Evolutionary conservation across 2,113 vertebrate genomes (phyloP).

Genomic region (Lophura nycthemera): DNA sequence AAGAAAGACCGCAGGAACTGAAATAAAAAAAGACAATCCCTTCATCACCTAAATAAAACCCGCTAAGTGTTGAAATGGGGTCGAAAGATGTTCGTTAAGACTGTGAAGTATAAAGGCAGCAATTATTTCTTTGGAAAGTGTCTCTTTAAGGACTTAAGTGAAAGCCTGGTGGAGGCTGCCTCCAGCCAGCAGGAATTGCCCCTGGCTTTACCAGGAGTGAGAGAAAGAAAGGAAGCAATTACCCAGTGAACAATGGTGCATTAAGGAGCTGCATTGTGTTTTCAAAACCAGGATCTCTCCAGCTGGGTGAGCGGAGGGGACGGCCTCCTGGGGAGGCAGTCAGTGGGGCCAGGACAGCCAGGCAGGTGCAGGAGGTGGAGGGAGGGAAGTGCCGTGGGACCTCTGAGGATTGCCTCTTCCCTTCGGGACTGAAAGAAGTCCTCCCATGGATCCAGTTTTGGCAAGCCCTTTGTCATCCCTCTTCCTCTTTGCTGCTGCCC

Average conservation of each 20-base stretch:
- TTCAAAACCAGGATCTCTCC: conserved; percentile 58
- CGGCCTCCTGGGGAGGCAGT: not conserved
- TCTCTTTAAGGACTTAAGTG: conserved; percentile 72
- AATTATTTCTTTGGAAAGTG: conserved; percentile 77
- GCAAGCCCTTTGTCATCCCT: not conserved
- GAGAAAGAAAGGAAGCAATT: conserved; percentile 77
- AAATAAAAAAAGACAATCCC: conserved; percentile 68
- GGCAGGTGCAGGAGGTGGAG: not conserved
- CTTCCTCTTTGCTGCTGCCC: not conserved
- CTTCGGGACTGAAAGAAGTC: not conserved
- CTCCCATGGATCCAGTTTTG: not conserved
- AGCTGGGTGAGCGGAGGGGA: conserved; percentile 28
- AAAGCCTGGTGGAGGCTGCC: conserved; percentile 70
- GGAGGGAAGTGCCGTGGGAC: not conserved
- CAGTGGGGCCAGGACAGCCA: not conserved
- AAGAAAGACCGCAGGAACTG: conserved; percentile 48
- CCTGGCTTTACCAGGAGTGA: conserved; percentile 66
- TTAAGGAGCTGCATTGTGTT: conserved; percentile 66
- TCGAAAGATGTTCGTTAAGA: conserved; percentile 67
- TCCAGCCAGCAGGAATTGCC: conserved; percentile 74
- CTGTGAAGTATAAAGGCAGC: conserved; percentile 68
- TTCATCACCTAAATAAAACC: conserved; percentile 71
- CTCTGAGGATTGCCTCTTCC: not conserved
- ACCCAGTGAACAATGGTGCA: conserved; percentile 73
- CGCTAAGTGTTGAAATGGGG: conserved; percentile 62